Base-by-base conservation (phyloP, 2,888 invertebrate species). In the Volucella bombylans region DNA sequence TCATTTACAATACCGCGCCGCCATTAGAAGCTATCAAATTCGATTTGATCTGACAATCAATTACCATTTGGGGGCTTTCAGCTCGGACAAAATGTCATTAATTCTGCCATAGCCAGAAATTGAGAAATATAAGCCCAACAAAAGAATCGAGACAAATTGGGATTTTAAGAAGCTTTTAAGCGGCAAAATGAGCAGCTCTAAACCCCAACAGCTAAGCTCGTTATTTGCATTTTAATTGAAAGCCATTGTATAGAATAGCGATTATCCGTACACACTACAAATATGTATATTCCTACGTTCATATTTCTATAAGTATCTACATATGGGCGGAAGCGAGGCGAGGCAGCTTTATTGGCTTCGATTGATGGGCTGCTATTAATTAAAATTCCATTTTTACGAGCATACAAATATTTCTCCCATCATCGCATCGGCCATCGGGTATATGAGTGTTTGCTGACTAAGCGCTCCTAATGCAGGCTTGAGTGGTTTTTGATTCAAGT, bases 161-260 rank as follows among this genome's bases (percentile, higher is more conserved):
- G 14, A 77, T 50, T 55, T 49, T 12, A 59, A 72, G 38, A 72
- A 61, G 39, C 49, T 49, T 68, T 67, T 43, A 8, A 23, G 49
- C 31, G 23, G n/a, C 45, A n/a, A 50, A 50, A 76, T 23, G 59
- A 59, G 52, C 72, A 79, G 8, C 9, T 12, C 54, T n/a, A 12
- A 31, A 23, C 31, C 6, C 31, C 31, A 11, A 18, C 50, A 50
- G 18, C 49, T 8, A 52, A 52, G 43, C 39, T 23, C 8, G 14
- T 41, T 38, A 82, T 82, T 82, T 82, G 64, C 78, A 82, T 82
- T 78, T 78, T 52, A 73, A 82, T 78, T 39, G 82, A 73, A 64
- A 64, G 72, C 61, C 41, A 43, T 73, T 82, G 77, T 47, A 15
- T 61, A 72, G 80, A 59, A 61, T 52, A 39, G 55, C 23, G 55